Evolutionary conservation across 2,113 vertebrate genomes (phyloP), one percentile per base, ranked within the genome.

Genomic region (Tupaia chinensis): DNA sequence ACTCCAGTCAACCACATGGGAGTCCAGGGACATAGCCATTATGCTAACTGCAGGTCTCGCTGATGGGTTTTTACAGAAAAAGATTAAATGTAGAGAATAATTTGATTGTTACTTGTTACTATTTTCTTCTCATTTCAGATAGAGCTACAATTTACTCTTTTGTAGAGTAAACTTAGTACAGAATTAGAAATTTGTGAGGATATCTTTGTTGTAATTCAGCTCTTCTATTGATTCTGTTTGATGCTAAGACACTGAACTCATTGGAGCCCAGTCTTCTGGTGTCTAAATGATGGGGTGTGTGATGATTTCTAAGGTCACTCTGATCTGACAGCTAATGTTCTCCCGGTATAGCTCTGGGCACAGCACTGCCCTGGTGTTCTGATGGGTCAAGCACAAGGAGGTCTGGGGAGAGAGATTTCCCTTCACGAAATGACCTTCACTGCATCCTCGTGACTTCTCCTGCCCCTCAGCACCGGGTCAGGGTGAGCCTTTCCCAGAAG

Each of bases 271-370:
- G 54, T 14, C 20, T 20, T 13, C 89, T n/a, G 1, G 0, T 25
- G 5, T 68, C 53, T n/a, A 14, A 56, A 34, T 11, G 8, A 53
- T 19, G 7, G 22, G 0, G 0, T 3, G 1, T 19, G 25, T 29
- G 32, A 17, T 23, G 13, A 25, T 3, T 34, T 53, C 53, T 7
- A 17, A 14, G 32, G 19, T n/a, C 80, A 58, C 53, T 65, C n/a
- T 32, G 19, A 70, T 54, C 25, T 66, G 56, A 6, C 8, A 16
- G 4, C 20, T 20, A 0, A 0, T 7, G 17, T 9, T 19, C 1
- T 11, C 23, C 17, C 1, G 3, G 25, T 7, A 23, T 5, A 20
- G 34, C 4, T 79, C 5, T 9, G 73, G 13, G 61, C 22, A 4
- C 1, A 2, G 22, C 56, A 65, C 0, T 32, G 15, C n/a, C 15